phyloP scores from a whole-genome alignment of 2,113 vertebrate species.

The Thymallus thymallus region DNA sequence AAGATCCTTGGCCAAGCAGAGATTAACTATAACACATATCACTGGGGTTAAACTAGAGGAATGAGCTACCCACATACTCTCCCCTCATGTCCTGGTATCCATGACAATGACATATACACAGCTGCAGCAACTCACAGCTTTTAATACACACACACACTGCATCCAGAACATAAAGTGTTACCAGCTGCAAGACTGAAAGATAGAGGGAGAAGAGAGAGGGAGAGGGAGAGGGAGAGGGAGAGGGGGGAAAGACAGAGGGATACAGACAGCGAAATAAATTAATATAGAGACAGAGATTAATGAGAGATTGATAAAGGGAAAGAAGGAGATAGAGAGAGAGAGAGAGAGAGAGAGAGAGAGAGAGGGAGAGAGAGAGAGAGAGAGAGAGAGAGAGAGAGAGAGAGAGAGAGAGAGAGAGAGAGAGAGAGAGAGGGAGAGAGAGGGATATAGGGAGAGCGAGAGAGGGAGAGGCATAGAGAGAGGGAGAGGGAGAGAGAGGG shows the following conservation, averaged over 20 bases:
- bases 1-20: not conserved
- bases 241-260: slow-evolving; percentile 3
- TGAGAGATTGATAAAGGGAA: not conserved
- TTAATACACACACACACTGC: slow-evolving; percentile 8
- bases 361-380: not conserved
- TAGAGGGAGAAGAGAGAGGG: not conserved
- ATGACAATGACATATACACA: slow-evolving; percentile 70
- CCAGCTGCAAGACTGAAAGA: slow-evolving; percentile 60
- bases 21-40: slow-evolving; percentile 26
- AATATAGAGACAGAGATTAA: slow-evolving; percentile 9
- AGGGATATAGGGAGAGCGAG: not conserved
- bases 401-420: not conserved
- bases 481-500: not conserved
- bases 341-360: not conserved
- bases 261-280: not conserved
- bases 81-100: slow-evolving; percentile 67
- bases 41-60: slow-evolving; percentile 32
- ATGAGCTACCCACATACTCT: slow-evolving; percentile 30
- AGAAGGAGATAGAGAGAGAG: slow-evolving; percentile 12
- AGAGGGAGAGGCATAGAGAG: not conserved
- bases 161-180: slow-evolving; percentile 49
- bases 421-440: slow-evolving; percentile 23
- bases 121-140: slow-evolving; percentile 64
- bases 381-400: slow-evolving; percentile 30
- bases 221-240: slow-evolving; percentile 21